Percentiles rank a stretch among this genome's conserved stretches.
phyloP scores from a whole-genome alignment of 2,888 invertebrate genomes.

The Mesochorus sp. region DNA sequence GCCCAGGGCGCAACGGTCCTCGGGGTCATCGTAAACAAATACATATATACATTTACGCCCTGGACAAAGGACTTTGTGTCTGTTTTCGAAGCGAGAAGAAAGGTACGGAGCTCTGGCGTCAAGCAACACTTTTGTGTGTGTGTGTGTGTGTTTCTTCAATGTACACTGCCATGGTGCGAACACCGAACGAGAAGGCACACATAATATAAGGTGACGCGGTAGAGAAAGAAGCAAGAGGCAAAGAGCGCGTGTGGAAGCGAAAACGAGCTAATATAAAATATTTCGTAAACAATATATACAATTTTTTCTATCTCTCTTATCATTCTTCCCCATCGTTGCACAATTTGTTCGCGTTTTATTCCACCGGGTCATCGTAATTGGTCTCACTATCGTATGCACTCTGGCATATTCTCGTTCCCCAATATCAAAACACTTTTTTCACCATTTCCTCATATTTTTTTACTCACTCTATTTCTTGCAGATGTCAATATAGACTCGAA shows the following conservation, averaged over 20 bases:
- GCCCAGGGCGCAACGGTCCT: slow-evolving; percentile 52
- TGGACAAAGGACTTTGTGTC: slow-evolving; percentile 62
- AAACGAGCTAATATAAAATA: slow-evolving; percentile 36
- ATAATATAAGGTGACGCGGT: slow-evolving; percentile 14
- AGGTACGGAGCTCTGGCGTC: slow-evolving; percentile 42
- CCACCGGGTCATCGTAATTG: slow-evolving; percentile 26
- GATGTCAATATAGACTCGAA: no score
- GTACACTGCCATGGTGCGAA: slow-evolving; percentile 35
- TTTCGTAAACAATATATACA: background rate
- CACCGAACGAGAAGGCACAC: background rate
- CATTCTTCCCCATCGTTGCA: slow-evolving; percentile 13
- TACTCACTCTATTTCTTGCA: no score
- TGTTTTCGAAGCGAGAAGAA: slow-evolving; percentile 60
- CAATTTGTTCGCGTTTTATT: background rate
- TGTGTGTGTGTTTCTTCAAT: background rate
- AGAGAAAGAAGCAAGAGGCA: background rate
- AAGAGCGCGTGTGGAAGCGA: slow-evolving; percentile 36
- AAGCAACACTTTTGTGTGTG: background rate
- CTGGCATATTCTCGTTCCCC: slow-evolving; percentile 5
- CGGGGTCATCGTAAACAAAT: slow-evolving; percentile 40
- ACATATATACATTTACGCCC: slow-evolving; percentile 1
- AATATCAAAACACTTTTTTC: background rate
- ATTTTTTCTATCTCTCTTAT: slow-evolving; percentile 35
- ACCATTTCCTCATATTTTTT: no score
- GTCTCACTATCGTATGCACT: slow-evolving; percentile 40